Percentiles rank a stretch among this genome's conserved stretches.
Conservation (phyloP, 2,113 vertebrate genomes). For the Chionis minor region DNA sequence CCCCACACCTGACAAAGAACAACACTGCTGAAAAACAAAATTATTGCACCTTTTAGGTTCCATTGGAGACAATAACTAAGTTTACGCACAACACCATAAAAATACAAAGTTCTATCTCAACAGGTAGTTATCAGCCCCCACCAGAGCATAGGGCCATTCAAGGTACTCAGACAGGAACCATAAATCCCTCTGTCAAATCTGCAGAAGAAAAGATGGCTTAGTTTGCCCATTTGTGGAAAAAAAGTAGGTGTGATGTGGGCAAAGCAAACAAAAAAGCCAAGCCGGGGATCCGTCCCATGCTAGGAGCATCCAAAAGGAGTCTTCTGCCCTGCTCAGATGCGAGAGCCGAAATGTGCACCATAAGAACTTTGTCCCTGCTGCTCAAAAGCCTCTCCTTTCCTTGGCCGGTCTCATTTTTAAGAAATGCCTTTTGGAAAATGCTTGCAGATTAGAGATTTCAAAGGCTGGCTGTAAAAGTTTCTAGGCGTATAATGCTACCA, state of each 20-base stretch:
- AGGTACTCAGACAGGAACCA: background rate
- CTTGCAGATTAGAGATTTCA: background rate
- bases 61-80: background rate
- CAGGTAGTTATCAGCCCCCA: background rate
- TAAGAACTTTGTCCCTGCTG: background rate
- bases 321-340: background rate
- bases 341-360: background rate
- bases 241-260: background rate
- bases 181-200: background rate
- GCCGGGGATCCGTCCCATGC: accelerated
- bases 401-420: background rate
- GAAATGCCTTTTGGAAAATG: background rate
- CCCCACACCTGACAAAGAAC: background rate
- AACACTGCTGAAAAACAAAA: background rate
- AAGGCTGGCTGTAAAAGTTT: background rate
- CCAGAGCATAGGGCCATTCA: background rate
- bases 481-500: background rate
- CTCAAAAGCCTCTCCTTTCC: background rate
- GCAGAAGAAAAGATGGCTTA: background rate
- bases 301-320: background rate
- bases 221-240: background rate
- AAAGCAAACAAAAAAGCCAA: background rate
- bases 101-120: background rate
- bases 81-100: background rate
- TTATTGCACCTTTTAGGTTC: background rate